A percentile compares a stretch with the other conserved stretches of the same genome.
Conservation (phyloP, 2,797 vertebrate species). For the Nyctalus aviator region DNA sequence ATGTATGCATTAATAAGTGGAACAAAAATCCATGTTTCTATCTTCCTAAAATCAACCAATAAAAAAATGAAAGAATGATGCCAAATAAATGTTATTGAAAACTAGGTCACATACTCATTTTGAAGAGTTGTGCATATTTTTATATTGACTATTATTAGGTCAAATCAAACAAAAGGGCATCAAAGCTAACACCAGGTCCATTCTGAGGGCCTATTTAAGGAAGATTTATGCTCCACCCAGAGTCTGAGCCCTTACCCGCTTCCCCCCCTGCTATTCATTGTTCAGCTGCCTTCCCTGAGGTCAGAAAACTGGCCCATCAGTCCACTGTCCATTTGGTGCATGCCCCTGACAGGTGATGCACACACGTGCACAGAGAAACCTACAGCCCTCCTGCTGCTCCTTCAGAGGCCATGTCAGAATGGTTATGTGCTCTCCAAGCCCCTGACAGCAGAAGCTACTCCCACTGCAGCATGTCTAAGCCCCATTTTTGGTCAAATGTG, state of each 20-base stretch:
- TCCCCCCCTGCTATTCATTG: not conserved
- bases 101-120: not conserved
- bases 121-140: not conserved
- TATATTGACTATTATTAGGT: not conserved
- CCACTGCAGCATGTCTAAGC: not conserved
- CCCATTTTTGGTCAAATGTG: not conserved
- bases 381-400: not conserved
- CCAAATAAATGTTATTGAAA: not conserved
- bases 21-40: not conserved
- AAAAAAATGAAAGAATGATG: constrained; percentile 14
- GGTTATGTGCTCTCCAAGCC: not conserved
- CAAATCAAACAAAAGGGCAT: not conserved
- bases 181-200: not conserved
- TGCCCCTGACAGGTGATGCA: not conserved
- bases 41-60: not conserved
- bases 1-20: not conserved
- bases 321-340: not conserved
- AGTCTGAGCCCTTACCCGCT: not conserved
- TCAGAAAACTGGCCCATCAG: not conserved
- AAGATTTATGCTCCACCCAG: not conserved
- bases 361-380: not conserved
- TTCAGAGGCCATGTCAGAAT: not conserved
- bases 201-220: not conserved
- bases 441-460: not conserved
- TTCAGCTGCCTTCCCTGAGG: not conserved